phyloP scores from a whole-genome alignment of 2,797 vertebrate genomes.

The Poeciliopsis paucimaculata region DNA sequence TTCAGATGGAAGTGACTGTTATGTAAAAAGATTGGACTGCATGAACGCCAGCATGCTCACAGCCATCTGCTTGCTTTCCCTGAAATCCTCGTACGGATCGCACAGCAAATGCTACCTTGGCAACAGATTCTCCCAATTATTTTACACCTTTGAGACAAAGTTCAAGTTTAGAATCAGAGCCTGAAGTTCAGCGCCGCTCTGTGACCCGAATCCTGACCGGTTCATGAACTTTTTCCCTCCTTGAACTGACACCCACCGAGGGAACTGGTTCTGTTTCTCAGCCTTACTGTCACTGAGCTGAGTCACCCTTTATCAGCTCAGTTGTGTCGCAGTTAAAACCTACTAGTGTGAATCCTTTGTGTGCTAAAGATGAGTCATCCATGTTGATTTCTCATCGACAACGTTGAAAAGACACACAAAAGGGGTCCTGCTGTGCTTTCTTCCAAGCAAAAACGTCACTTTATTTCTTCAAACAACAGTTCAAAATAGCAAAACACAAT shows the following conservation, averaged over 20 bases:
- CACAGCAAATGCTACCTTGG: slow-evolving; percentile 49
- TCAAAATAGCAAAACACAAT: slow-evolving; percentile 42
- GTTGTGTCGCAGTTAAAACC: slow-evolving; percentile 16
- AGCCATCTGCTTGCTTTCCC: slow-evolving; percentile 51
- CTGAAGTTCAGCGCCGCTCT: slow-evolving; percentile 6
- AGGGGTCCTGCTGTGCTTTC: not conserved
- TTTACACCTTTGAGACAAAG: not conserved
- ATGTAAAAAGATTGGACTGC: slow-evolving; percentile 29
- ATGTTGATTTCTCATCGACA: slow-evolving; percentile 16
- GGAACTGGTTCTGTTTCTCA: slow-evolving; percentile 27
- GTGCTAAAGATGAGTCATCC: slow-evolving; percentile 58
- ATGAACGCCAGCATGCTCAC: slow-evolving; percentile 14
- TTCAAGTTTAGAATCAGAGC: not conserved
- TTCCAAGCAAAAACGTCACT: slow-evolving; percentile 33
- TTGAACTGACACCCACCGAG: not conserved
- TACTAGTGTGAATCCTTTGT: slow-evolving; percentile 42
- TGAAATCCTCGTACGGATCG: not conserved
- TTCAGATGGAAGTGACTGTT: slow-evolving; percentile 40
- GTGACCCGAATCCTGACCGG: slow-evolving; percentile 24
- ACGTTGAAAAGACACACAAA: slow-evolving; percentile 25
- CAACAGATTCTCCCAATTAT: slow-evolving; percentile 42
- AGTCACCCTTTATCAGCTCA: slow-evolving; percentile 56
- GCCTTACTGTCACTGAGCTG: slow-evolving; percentile 45
- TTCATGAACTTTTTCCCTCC: not conserved
- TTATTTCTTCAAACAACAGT: slow-evolving; percentile 63